Percentiles rank a stretch among this genome's conserved stretches.
Conservation (phyloP, 2,113 vertebrate species). For the Labrus mixtus region DNA sequence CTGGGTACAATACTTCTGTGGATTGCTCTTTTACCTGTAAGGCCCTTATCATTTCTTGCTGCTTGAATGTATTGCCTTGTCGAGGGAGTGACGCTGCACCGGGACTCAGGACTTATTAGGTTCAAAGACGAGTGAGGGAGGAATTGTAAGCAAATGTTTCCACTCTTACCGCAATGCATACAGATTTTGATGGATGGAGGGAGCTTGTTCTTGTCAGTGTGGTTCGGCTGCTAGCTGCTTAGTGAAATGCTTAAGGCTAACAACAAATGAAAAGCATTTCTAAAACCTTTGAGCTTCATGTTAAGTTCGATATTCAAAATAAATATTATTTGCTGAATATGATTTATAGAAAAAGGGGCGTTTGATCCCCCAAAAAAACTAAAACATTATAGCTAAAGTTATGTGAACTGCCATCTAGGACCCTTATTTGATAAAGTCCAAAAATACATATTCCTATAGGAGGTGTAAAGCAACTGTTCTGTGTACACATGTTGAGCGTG, state of each 20-base stretch:
- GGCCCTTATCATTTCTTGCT: slow-evolving; percentile 19
- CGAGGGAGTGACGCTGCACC: slow-evolving; percentile 20
- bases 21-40: slow-evolving; percentile 34
- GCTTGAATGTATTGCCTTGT: slow-evolving; percentile 8
- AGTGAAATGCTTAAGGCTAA: slow-evolving; percentile 39
- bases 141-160: slow-evolving; percentile 67
- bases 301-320: background rate
- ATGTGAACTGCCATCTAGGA: background rate
- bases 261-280: slow-evolving; percentile 7
- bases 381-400: too few species aligned
- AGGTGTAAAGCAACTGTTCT: slow-evolving; percentile 11
- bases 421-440: background rate
- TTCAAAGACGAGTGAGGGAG: slow-evolving; percentile 58
- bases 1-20: background rate
- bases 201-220: slow-evolving; percentile 40
- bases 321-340: background rate
- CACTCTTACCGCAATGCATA: slow-evolving; percentile 46
- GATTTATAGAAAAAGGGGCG: background rate
- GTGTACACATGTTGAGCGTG: slow-evolving; percentile 26
- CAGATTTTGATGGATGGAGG: slow-evolving; percentile 58
- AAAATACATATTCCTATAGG: background rate
- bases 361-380: too few species aligned
- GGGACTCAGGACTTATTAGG: slow-evolving; percentile 33
- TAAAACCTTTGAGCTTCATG: slow-evolving; percentile 2
- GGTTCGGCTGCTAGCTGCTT: slow-evolving; percentile 20